Evolutionary conservation across 2,113 vertebrate species (phyloP).

Genomic region (Toxostoma redivivum): DNA sequence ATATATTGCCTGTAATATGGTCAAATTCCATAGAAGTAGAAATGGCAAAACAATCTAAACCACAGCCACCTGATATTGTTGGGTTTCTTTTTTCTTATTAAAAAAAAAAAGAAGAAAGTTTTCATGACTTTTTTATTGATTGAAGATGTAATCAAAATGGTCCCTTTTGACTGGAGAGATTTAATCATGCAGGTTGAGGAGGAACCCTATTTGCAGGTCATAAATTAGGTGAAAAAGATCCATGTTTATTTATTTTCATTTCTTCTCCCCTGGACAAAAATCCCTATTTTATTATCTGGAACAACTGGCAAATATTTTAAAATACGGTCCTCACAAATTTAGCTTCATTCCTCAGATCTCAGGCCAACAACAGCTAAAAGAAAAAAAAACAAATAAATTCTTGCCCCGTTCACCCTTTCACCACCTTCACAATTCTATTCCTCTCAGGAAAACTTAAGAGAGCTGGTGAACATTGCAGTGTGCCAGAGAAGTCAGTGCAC

Average conservation of each 20-base stretch:
- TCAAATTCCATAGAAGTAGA: background rate
- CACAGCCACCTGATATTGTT: background rate
- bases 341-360: slow-evolving; percentile 9
- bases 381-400: slow-evolving; percentile 45
- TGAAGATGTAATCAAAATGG: background rate
- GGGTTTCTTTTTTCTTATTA: background rate
- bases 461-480: background rate
- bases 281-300: slow-evolving; percentile 26
- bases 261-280: slow-evolving; percentile 12
- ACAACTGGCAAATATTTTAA: slow-evolving; percentile 41
- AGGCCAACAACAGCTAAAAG: slow-evolving; percentile 28
- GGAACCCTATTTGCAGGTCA: background rate
- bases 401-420: slow-evolving; percentile 3
- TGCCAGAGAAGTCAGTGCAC: background rate
- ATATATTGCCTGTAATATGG: background rate
- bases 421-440: background rate
- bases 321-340: slow-evolving; percentile 5
- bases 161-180: background rate
- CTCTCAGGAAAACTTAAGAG: slow-evolving; percentile 35
- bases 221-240: slow-evolving; percentile 47
- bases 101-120: background rate
- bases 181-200: slow-evolving; percentile 9
- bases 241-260: slow-evolving; percentile 47
- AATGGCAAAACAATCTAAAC: background rate
- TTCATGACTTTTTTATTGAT: slow-evolving; percentile 15